These are phyloP conservation scores for Pardosa pseudoannulata DNA, from an alignment of 2,888 invertebrate genomes.

Conservation along the genomic window DNA sequence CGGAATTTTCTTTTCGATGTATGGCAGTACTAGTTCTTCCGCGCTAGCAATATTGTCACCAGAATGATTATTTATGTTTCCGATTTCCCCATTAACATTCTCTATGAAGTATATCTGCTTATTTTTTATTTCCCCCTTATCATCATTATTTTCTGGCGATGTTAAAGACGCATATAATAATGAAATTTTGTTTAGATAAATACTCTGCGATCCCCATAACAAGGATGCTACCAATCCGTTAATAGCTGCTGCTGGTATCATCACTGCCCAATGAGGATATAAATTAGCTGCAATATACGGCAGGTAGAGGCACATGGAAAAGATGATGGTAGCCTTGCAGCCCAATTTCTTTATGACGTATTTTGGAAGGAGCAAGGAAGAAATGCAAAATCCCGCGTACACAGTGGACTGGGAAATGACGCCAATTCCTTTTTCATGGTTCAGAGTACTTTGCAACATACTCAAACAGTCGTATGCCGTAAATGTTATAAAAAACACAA, in stretches of 20 bases:
- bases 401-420: constrained; percentile 92
- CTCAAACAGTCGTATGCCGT: constrained; percentile 97
- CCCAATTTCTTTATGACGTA: constrained; percentile 94
- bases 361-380: constrained; percentile 96
- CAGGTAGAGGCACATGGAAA: constrained; percentile 94
- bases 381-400: constrained; percentile 94
- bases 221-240: constrained; percentile 96
- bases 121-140: too few species aligned
- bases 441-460: constrained; percentile 93
- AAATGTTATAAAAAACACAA: constrained; percentile 96
- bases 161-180: constrained; percentile 85
- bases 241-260: constrained; percentile 92
- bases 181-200: constrained; percentile 95
- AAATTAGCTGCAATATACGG: constrained; percentile 97
- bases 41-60: not conserved
- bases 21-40: too few species aligned
- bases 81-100: not conserved
- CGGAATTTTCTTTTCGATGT: too few species aligned
- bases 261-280: constrained; percentile 89
- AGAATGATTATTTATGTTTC: not conserved
- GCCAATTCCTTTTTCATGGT: constrained; percentile 91
- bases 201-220: constrained; percentile 98
- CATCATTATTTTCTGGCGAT: too few species aligned
- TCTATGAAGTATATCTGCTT: too few species aligned
- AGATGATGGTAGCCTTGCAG: constrained; percentile 96